phyloP scores from a whole-genome alignment of 1,140 invertebrate genomes.

The Centruroides sculpturatus region DNA sequence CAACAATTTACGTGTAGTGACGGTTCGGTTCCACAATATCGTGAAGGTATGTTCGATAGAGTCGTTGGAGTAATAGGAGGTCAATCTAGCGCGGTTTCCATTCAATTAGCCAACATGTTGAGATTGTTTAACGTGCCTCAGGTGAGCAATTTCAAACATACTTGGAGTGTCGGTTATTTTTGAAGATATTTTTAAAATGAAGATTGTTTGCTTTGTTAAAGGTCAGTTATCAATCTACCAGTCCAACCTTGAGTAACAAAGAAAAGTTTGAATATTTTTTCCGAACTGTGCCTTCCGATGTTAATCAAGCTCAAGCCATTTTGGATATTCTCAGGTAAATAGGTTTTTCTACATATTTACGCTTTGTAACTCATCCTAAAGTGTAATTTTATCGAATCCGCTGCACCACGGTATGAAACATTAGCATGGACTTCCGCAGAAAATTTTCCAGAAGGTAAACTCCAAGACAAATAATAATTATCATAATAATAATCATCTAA shows the following conservation, averaged over 20 bases:
- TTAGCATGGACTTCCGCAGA: too few species aligned
- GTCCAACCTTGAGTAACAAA: conserved; percentile 39
- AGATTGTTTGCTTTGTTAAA: conserved; percentile 16
- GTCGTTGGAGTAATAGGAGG: conserved; percentile 40
- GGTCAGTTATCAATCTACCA: conserved; percentile 44
- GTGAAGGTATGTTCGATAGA: conserved; percentile 32
- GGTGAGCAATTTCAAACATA: conserved; percentile 5
- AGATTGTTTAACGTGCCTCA: conserved; percentile 39
- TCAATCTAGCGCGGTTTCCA: conserved; percentile 39
- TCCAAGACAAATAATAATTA: too few species aligned
- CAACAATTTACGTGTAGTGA: conserved; percentile 35
- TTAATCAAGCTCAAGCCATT: conserved; percentile 42
- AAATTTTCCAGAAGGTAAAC: too few species aligned
- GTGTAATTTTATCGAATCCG: too few species aligned
- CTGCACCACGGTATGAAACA: too few species aligned
- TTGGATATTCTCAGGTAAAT: conserved; percentile 40
- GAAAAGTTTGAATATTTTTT: conserved; percentile 43
- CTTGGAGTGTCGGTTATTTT: background rate
- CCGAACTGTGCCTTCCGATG: conserved; percentile 43
- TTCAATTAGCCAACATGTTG: conserved; percentile 41
- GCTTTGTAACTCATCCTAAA: too few species aligned
- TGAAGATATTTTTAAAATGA: background rate
- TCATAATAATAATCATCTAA: too few species aligned
- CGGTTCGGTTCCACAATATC: conserved; percentile 31
- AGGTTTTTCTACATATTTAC: too few species aligned